A percentile compares a stretch with the other conserved stretches of the same genome.
These are phyloP conservation scores for Bubo blakistoni DNA, from an alignment of 2,113 vertebrate species.

Conservation along the genomic window DNA sequence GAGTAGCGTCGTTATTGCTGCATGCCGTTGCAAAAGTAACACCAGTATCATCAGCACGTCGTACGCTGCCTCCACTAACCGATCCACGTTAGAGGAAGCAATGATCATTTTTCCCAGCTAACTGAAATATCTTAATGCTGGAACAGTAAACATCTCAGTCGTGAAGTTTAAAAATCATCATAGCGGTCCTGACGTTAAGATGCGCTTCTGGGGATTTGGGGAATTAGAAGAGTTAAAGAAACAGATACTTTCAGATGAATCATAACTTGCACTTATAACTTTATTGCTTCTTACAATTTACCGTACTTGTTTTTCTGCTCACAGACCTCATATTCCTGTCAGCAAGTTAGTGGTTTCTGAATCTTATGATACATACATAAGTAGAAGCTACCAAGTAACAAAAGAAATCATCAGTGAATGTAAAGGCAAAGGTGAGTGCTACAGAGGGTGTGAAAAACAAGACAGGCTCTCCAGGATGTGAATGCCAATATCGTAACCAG, in stretches of 20 bases:
- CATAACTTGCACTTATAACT: neutral
- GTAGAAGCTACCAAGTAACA: constrained; percentile 94
- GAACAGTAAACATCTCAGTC: neutral
- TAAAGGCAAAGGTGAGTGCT: constrained; percentile 85
- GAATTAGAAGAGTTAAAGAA: neutral
- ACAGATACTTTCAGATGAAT: neutral
- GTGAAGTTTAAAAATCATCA: neutral
- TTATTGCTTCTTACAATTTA: neutral
- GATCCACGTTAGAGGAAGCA: neutral
- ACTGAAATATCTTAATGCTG: neutral
- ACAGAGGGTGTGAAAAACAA: neutral
- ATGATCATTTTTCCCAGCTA: neutral
- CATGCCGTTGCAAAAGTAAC: neutral
- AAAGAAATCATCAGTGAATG: constrained; percentile 93
- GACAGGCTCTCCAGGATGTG: neutral
- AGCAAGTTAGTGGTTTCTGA: constrained; percentile 90
- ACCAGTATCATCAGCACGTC: fast-evolving
- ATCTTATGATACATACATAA: constrained; percentile 94
- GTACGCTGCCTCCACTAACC: neutral
- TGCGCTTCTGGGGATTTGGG: neutral
- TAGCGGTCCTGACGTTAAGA: neutral
- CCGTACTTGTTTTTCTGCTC: neutral
- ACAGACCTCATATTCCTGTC: constrained; percentile 94
- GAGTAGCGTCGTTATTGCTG: neutral
- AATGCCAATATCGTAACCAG: neutral